Evolutionary conservation across 2,888 invertebrate genomes (phyloP).

Genomic region (Desoria tigrina): DNA sequence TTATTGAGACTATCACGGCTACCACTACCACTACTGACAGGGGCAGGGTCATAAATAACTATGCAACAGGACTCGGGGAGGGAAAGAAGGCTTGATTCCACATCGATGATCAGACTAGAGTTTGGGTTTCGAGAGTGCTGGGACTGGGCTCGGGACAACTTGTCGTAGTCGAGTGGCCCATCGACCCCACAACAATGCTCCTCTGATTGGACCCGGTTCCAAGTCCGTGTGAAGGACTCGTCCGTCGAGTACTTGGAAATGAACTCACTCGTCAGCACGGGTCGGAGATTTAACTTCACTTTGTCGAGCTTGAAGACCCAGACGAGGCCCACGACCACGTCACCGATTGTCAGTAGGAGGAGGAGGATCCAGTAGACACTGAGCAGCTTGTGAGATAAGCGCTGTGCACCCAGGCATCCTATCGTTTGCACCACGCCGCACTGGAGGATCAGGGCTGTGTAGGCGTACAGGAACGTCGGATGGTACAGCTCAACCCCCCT

Average conservation of each 20-base stretch:
- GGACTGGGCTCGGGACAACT: conserved; percentile 27
- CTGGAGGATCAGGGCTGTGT: conserved; percentile 76
- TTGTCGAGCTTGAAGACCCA: conserved; percentile 80
- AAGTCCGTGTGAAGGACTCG: conserved; percentile 65
- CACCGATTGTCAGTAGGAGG: conserved; percentile 76
- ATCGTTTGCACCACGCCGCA: conserved; percentile 67
- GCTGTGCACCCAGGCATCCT: conserved; percentile 78
- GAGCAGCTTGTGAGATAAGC: conserved; percentile 76
- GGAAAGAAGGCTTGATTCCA: conserved; percentile 33
- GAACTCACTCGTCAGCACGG: conserved; percentile 65
- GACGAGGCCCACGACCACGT: conserved; percentile 78
- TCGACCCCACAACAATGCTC: conserved; percentile 74
- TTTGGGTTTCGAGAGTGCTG: conserved; percentile 17
- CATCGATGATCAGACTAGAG: conserved; percentile 31
- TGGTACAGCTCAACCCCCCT: conserved; percentile 64
- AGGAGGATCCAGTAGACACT: conserved; percentile 82
- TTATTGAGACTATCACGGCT: conserved; percentile 38
- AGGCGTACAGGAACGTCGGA: conserved; percentile 81
- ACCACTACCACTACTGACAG: conserved; percentile 41
- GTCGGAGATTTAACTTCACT: conserved; percentile 69
- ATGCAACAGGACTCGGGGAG: conserved; percentile 50
- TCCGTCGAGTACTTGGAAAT: conserved; percentile 72
- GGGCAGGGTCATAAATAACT: conserved; percentile 41
- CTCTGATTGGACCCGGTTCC: conserved; percentile 47
- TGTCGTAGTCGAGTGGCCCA: conserved; percentile 60